Evolutionary conservation across 2,888 invertebrate species (phyloP), one percentile per base, ranked within the genome.

Genomic region (Netelia virgata): DNA sequence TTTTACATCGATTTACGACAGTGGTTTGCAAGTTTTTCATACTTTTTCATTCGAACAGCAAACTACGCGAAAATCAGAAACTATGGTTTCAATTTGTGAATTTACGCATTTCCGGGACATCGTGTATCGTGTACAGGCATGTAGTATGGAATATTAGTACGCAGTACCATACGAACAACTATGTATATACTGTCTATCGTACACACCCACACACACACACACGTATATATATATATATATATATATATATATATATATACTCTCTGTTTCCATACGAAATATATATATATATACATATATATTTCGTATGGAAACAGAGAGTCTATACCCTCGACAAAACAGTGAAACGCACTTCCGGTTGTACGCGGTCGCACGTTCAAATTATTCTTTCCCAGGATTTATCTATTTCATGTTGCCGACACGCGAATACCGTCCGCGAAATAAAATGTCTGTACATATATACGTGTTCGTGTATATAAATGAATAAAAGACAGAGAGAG

Each of bases 321-420:
- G 68, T 28, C 14, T 11, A 20, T 41, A 73, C 55, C 72, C n/a
- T n/a, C 73, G 47, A 73, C 36, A n/a, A 59, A 80, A 83, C 83
- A 80, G 79, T 83, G 74, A 83, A 83, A 80, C 83, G 75, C 83
- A 83, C 80, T 83, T 83, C 59, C 75, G 79, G 43, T 75, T 70
- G 68, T 72, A 75, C 61, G 72, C 41, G 16, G 61, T 23, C 64
- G 77, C 75, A 72, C 75, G 50, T 75, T 75, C 41, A 75, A 83
- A 79, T 83, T 79, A 83, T 83, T 79, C 70, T 70, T 79, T 75
- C 64, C 59, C 75, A 11, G 75, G 59, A 75, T 79, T 66, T 70
- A 72, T 79, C 79, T 75, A 83, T 83, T 83, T 79, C 59, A 41
- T 72, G 79, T 79, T 61, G 70, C 75, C 79, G 70, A 59, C 73